phyloP scores from a whole-genome alignment of 2,113 vertebrate species.

The Tragulus kanchil region DNA sequence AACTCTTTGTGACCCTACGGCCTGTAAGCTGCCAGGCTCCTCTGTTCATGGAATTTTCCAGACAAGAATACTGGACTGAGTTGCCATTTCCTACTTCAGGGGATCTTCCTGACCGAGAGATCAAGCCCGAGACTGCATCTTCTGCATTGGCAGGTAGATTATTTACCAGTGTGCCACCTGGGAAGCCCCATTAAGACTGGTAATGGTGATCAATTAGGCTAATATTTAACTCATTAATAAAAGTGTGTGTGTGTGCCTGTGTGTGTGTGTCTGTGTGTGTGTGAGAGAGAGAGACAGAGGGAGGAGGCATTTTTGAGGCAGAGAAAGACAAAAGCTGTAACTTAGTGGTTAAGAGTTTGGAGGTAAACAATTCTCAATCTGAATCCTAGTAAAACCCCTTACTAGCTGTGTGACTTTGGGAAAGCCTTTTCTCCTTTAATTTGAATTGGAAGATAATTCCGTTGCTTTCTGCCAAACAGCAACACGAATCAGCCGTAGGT shows the following conservation, averaged over 20 bases:
- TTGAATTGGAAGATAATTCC: too few species aligned
- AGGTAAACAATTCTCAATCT: background rate
- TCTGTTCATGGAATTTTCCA: background rate
- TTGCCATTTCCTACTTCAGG: background rate
- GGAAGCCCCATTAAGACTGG: background rate
- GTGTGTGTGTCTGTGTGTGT: background rate
- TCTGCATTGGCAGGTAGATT: background rate
- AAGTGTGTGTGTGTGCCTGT: background rate
- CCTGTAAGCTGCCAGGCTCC: background rate
- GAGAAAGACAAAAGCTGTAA: background rate
- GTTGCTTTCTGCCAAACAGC: too few species aligned
- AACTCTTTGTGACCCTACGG: background rate
- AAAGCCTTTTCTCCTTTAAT: background rate
- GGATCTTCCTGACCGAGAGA: background rate
- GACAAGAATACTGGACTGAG: background rate
- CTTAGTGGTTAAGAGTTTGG: background rate
- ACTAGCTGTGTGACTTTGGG: background rate
- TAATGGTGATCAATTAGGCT: background rate
- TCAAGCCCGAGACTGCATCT: background rate
- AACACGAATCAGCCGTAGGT: too few species aligned
- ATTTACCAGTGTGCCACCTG: background rate
- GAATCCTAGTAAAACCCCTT: background rate
- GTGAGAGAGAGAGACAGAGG: background rate
- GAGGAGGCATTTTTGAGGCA: too few species aligned
- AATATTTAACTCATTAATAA: background rate